These are phyloP conservation scores for Abrostola tripartita DNA, from an alignment of 2,888 invertebrate species.

Conservation along the genomic window DNA sequence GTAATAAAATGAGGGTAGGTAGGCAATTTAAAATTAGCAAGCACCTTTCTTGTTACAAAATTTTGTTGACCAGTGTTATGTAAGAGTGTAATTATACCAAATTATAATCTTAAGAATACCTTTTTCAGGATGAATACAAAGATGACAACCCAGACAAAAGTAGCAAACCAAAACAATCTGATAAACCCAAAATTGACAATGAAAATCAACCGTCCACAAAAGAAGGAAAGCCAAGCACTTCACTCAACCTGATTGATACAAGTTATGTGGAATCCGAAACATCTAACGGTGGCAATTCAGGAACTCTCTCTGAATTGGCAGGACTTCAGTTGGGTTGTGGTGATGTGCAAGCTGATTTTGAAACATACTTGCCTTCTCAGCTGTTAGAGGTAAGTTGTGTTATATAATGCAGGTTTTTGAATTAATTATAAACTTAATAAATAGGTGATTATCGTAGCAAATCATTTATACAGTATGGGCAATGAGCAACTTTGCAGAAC, in stretches of 20 bases:
- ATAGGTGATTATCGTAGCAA: too few relatives aligned
- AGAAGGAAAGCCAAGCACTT: slow-evolving; percentile 61
- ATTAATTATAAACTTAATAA: too few relatives aligned
- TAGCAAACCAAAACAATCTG: slow-evolving; percentile 64
- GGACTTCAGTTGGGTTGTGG: slow-evolving; percentile 77
- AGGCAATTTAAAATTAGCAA: too few relatives aligned
- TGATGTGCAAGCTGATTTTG: slow-evolving; percentile 73
- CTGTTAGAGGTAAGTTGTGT: slow-evolving; percentile 76
- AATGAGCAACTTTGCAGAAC: too few relatives aligned
- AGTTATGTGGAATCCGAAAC: slow-evolving; percentile 60
- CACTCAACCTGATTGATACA: slow-evolving; percentile 75
- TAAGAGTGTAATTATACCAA: too few relatives aligned
- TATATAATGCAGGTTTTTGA: slow-evolving; percentile 8
- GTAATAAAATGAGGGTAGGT: too few relatives aligned
- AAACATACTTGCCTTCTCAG: slow-evolving; percentile 86
- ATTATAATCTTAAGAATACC: too few relatives aligned
- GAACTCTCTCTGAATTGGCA: slow-evolving; percentile 76
- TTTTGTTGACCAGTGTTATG: too few relatives aligned
- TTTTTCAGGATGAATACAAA: slow-evolving; percentile 88
- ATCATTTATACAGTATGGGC: too few relatives aligned
- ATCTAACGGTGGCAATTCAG: slow-evolving; percentile 48
- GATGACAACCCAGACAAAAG: slow-evolving; percentile 76
- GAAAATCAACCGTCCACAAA: slow-evolving; percentile 59
- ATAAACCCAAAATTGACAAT: slow-evolving; percentile 57
- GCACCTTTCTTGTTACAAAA: too few relatives aligned